phyloP scores from a whole-genome alignment of 2,113 vertebrate species.

The Rousettus leschenaultii region DNA sequence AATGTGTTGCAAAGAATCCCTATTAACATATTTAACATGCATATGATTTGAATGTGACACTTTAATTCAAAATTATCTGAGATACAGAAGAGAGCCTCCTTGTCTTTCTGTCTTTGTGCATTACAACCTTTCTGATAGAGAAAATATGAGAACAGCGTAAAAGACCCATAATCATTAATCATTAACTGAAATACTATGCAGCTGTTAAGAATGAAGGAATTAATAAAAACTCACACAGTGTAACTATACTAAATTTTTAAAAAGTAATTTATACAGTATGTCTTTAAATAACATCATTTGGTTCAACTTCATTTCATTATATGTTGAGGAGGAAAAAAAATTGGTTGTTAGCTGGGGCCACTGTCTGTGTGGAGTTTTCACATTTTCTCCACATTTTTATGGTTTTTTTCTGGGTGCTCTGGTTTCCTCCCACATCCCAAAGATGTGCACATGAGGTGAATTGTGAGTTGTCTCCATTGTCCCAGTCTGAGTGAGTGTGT shows the following conservation, averaged over 20 bases:
- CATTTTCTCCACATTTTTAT: too few species aligned
- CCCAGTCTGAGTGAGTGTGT: background rate
- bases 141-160: background rate
- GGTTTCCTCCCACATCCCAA: background rate
- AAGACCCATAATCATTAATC: background rate
- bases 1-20: background rate
- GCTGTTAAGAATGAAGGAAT: background rate
- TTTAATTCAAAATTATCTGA: background rate
- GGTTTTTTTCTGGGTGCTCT: background rate
- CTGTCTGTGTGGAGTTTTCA: too few species aligned
- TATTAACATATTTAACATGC: background rate
- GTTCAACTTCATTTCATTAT: background rate
- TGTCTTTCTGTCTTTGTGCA: background rate
- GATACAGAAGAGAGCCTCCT: background rate
- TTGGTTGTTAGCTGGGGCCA: too few species aligned
- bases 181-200: background rate
- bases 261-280: background rate
- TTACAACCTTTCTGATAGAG: background rate
- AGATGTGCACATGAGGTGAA: background rate
- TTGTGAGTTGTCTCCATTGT: background rate
- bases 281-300: background rate
- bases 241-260: background rate
- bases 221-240: background rate
- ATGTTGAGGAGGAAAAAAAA: background rate
- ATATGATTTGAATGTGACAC: background rate